Evolutionary conservation across 2,797 vertebrate genomes (phyloP), one percentile per base, ranked within the genome.

Genomic region (Astyanax mexicanus): DNA sequence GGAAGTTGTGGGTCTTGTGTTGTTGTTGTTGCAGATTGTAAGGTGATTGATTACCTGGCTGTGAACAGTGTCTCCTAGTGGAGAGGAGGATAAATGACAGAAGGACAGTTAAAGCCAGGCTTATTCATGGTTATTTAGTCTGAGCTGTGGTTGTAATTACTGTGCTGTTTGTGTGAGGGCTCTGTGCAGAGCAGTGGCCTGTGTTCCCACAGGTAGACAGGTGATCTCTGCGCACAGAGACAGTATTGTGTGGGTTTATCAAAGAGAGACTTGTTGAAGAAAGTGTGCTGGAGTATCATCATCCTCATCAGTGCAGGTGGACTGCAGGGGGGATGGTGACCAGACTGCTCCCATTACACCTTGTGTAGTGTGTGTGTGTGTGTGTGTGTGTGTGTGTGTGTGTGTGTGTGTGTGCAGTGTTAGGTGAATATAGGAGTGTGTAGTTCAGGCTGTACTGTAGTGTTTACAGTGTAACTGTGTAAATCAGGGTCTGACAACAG

Each of bases 221-320:
- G 68, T 80, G 66, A 76, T 29, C 79, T 62, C 55, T 81, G 79
- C 78, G 87, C 80, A 93, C 89, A 93, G 88, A 92, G 88, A 84
- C 83, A 69, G 81, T 85, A 92, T 93, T 93, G 93, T 94, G 82
- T 85, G 83, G 27, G 49, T 80, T 54, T 85, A 90, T 93, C 91
- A 93, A 93, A 93, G 92, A 87, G 86, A 86, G 87, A 90, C 84
- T 88, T 93, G 90, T 91, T 88, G 69, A 84, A 84, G 86, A 81
- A 84, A 84, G 81, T 85, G 84, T 87, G 75, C 87, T 85, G 78
- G 83, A 84, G 88, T 92, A 91, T 93, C 92, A 91, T 93, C 92
- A 84, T 80, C 81, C 83, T 88, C 85, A 91, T 91, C 90, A 92
- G 89, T 87, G 87, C 91, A 92, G 91, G 91, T 92, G 92, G 87